Conservation (phyloP, 2,113 vertebrate genomes). For the Sitta europaea region DNA sequence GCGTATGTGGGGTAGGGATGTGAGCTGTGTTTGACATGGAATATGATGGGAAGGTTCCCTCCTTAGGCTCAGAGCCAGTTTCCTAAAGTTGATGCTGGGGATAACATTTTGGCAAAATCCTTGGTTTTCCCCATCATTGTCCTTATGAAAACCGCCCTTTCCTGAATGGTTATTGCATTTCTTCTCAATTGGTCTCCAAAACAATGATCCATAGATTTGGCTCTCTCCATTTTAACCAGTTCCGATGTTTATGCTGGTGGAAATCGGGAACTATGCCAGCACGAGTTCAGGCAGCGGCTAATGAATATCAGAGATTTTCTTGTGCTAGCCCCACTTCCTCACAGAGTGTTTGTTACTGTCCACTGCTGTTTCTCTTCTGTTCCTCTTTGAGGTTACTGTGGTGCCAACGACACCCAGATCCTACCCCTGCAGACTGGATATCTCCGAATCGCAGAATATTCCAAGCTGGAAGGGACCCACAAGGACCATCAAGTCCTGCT, state of each 20-base stretch:
- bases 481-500: background rate
- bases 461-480: background rate
- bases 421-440: background rate
- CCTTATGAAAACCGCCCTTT: conserved; percentile 2
- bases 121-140: conserved; percentile 21
- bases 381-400: background rate
- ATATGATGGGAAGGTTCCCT: background rate
- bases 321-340: background rate
- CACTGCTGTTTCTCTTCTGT: background rate
- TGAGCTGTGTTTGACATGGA: background rate
- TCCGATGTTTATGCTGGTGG: background rate
- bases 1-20: background rate
- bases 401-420: accelerated
- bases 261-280: background rate
- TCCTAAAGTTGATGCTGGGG: background rate
- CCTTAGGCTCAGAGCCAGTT: background rate
- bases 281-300: accelerated
- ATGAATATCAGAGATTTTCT: background rate
- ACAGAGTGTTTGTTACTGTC: background rate
- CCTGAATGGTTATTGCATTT: background rate
- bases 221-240: background rate
- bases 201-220: conserved; percentile 23
- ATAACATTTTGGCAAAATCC: background rate
- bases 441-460: background rate
- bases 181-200: background rate